These are phyloP conservation scores for Paralinhomoeus sp. DNA, from an alignment of 2,888 invertebrate genomes.

Conservation along the genomic window DNA sequence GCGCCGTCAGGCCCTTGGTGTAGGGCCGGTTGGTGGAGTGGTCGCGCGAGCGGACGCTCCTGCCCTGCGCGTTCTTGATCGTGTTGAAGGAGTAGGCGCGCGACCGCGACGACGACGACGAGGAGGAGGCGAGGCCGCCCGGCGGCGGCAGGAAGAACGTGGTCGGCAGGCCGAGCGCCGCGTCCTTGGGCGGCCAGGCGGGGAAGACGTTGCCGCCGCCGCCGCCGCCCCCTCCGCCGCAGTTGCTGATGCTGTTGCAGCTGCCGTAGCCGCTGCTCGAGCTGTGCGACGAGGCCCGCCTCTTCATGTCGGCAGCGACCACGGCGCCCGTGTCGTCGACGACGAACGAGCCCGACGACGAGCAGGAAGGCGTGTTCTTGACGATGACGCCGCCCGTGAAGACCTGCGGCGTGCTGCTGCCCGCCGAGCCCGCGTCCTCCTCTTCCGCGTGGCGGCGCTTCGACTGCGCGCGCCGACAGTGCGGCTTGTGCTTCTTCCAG, in stretches of 20 bases:
- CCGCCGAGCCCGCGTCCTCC: neutral
- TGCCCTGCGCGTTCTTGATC: neutral
- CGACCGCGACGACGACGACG: too few relatives aligned
- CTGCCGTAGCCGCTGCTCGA: neutral
- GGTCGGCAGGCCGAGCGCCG: too few relatives aligned
- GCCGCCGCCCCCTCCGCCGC: too few relatives aligned
- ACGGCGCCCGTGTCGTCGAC: too few relatives aligned
- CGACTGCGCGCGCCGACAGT: slow-evolving; percentile 10
- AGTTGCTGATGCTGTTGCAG: neutral
- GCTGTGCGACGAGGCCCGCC: neutral
- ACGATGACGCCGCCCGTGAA: neutral
- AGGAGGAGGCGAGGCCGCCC: too few relatives aligned
- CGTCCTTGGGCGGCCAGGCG: too few relatives aligned
- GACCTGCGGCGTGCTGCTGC: neutral
- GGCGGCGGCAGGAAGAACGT: too few relatives aligned
- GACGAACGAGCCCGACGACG: neutral
- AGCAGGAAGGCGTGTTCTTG: neutral
- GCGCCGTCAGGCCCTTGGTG: neutral
- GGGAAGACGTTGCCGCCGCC: too few relatives aligned
- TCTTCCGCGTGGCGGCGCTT: neutral
- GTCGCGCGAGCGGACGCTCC: neutral
- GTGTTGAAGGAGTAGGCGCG: neutral
- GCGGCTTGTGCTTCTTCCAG: slow-evolving; percentile 13
- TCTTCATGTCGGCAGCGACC: too few relatives aligned
- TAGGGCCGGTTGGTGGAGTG: neutral